Base-by-base conservation (phyloP, 1,140 invertebrate species). In the Trichoplusia ni region DNA sequence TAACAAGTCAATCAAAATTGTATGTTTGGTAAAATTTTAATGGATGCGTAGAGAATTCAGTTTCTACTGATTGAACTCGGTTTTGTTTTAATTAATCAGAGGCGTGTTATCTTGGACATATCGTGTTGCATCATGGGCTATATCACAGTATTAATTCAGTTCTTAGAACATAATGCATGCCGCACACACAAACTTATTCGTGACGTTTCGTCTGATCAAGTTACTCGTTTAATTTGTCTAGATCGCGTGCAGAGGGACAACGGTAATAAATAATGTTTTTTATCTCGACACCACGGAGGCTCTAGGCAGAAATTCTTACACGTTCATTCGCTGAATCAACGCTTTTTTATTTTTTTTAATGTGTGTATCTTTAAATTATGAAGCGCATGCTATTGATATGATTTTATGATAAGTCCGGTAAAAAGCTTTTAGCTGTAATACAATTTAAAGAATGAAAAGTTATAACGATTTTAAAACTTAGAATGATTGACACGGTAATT, bases 181-280 rank as follows among this genome's bases (percentile, higher is more conserved):
- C 23, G 47, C 60, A 42, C 35, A 62, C 64, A 40, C 61, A 71
- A 72, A 66, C 42, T 62, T 67, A 64, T 58, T 51, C 29, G 27
- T 62, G 37, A 58, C 60, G 58, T 51, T 29, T 44, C 46, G 56
- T 59, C 66, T 44, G 67, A 83, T 86, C 83, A 80, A 72, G 78
- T 84, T 84, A 77, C 82, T 49, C 67, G 58, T 85, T 83, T 86
- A 83, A 87, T 89, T 89, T 88, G 85, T 87, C 79, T 81, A 88
- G 78, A 86, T 83, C 77, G 81, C 82, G 81, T 88, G 80, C 77
- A 71, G 75, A 69, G 60, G 64, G 71, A 78, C 81, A 75, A 73
- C 37, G 44, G 69, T 71, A 75, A 86, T 90, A 86, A 90, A 90
- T 88, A 86, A 83, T 78, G 75, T 71, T 77, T 61, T 79, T 86